Evolutionary conservation across 2,113 vertebrate species (phyloP), one percentile per base, ranked within the genome.

Genomic region (Lophius piscatorius): DNA sequence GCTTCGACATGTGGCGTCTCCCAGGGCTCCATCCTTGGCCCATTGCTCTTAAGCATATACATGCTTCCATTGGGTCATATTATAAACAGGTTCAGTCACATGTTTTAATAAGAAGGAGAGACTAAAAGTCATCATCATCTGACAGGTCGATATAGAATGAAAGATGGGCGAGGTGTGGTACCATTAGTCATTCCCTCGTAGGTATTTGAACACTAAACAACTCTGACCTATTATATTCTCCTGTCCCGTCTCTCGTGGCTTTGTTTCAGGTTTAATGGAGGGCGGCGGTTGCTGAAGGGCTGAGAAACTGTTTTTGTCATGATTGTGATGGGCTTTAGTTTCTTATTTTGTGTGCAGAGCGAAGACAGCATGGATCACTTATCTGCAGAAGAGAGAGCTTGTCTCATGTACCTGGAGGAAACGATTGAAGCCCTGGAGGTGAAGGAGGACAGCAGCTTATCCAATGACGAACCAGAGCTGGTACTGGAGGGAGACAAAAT

Each of bases 321-420:
- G 4, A 5, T 35, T 13, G 13, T 35, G n/a, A n/a, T n/a, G n/a
- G n/a, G n/a, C 21, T 63, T 21, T 9, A 1, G n/a, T 50, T n/a
- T n/a, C n/a, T n/a, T n/a, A 4, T 46, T 16, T 20, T 49, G 14
- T 52, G 11, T 55, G 12, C 83, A 99, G 96, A 95, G 92, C 17
- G 91, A 94, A 46, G 89, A 91, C 82, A 94, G 91, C 47, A 93
- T 96, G 60, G 95, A 96, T 63, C 89, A 95, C 67, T 86, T 99
- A 21, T 94, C 96, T 0, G 86, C 93, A 9, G 97, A 96, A 23
- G 96, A 97, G 70, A 92, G 93, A 3, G 96, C 94, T 5, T 96
- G 95, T 24, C 83, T 99, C 58, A 92, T 93, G 82, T 99, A 94
- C 85, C 83, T 99, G 42, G 94, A 98, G 70, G 92, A 95, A 83